These are phyloP conservation scores for Sebastes wilsoni DNA, from an alignment of 2,797 vertebrate genomes.

Conservation along the genomic window DNA sequence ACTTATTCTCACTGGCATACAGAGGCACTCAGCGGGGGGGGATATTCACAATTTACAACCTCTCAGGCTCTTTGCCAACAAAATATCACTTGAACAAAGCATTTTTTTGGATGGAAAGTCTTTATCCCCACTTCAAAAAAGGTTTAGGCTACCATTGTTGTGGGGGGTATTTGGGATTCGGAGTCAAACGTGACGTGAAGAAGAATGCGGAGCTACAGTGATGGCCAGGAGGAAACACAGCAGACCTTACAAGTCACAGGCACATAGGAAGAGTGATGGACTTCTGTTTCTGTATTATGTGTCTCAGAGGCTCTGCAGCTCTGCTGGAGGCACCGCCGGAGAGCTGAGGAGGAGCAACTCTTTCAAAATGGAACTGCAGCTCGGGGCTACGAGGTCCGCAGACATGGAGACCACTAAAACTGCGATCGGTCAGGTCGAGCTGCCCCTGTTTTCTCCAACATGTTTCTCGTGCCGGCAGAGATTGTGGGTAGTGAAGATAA, in stretches of 20 bases:
- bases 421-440: neutral
- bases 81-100: constrained; percentile 37
- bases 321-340: constrained; percentile 17
- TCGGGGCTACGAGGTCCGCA: constrained; percentile 14
- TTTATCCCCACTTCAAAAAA: constrained; percentile 3
- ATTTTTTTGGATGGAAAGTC: neutral
- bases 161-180: neutral
- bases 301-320: neutral
- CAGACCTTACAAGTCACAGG: constrained; percentile 17
- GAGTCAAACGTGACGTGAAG: constrained; percentile 11
- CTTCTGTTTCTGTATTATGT: constrained; percentile 20
- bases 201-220: neutral
- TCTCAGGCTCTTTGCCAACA: constrained; percentile 13
- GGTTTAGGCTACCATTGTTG: neutral
- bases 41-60: constrained; percentile 29
- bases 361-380: constrained; percentile 45
- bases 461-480: neutral
- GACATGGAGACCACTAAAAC: neutral
- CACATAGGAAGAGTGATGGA: constrained; percentile 17
- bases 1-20: constrained; percentile 13
- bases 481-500: neutral
- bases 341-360: constrained; percentile 7
- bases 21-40: neutral
- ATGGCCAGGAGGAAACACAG: constrained; percentile 16
- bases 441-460: neutral